Percentiles rank a stretch among this genome's conserved stretches.
phyloP scores from a whole-genome alignment of 2,888 invertebrate species.

The Stomorhina lunata region DNA sequence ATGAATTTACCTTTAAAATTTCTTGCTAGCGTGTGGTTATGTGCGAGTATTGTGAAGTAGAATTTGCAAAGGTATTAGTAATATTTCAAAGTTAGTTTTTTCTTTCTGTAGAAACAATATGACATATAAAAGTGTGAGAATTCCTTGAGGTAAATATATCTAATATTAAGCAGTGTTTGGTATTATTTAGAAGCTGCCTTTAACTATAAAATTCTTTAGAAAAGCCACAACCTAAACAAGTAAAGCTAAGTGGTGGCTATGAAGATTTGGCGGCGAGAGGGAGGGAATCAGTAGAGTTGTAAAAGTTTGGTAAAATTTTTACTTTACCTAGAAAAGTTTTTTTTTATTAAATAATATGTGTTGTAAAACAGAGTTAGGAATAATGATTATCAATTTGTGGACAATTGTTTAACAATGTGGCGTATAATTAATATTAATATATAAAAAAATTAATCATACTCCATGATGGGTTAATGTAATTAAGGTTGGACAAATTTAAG shows the following conservation, averaged over 20 bases:
- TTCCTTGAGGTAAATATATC: not conserved
- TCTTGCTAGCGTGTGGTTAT: not conserved
- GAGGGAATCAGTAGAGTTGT: no score
- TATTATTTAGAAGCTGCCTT: not conserved
- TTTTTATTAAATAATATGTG: no score
- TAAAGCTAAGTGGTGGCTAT: not conserved
- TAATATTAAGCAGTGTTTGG: not conserved
- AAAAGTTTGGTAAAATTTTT: no score
- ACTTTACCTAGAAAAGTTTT: no score
- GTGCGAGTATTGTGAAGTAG: not conserved
- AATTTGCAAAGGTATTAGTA: not conserved
- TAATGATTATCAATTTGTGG: no score
- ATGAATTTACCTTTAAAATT: constrained; percentile 5
- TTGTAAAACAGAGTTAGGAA: no score
- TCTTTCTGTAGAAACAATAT: not conserved
- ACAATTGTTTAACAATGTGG: no score
- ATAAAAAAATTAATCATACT: no score
- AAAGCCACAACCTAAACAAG: not conserved
- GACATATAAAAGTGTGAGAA: constrained; percentile 18
- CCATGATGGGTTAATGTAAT: no score
- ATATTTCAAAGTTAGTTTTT: not conserved
- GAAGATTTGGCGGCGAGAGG: no score
- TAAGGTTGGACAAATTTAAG: no score
- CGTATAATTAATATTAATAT: no score
- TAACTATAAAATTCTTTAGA: not conserved